Conservation (phyloP, 2,113 vertebrate genomes). For the Herpailurus yagouaroundi region DNA sequence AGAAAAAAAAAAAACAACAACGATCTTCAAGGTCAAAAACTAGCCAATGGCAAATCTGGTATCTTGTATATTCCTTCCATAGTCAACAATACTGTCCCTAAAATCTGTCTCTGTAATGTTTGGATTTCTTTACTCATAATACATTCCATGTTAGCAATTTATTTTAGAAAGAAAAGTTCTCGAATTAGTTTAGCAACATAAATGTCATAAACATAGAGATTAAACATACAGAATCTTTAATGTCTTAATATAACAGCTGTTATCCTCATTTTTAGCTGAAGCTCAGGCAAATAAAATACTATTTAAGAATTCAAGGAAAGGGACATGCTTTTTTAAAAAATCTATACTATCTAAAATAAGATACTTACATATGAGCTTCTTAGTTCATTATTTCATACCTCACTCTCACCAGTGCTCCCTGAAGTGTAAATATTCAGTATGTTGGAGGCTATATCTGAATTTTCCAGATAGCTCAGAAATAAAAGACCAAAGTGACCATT, state of each 20-base stretch:
- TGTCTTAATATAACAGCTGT: background rate
- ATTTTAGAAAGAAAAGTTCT: background rate
- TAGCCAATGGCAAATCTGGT: background rate
- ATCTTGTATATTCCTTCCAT: background rate
- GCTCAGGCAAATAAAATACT: slow-evolving; percentile 27
- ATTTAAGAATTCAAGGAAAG: background rate
- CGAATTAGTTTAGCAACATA: slow-evolving; percentile 28
- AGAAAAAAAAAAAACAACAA: background rate
- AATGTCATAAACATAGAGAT: slow-evolving; percentile 14
- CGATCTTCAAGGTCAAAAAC: background rate
- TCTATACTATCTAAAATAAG: background rate
- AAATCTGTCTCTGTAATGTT: background rate
- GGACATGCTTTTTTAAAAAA: background rate
- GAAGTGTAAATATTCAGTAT: background rate
- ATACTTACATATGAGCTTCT: background rate
- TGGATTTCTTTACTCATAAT: background rate
- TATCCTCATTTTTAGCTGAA: slow-evolving; percentile 36
- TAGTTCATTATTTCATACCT: background rate
- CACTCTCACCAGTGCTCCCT: background rate
- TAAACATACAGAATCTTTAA: slow-evolving; percentile 20
- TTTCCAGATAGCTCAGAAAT: background rate
- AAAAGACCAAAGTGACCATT: background rate
- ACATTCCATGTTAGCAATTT: background rate
- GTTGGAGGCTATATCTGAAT: background rate
- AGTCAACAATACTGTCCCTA: background rate